These are phyloP conservation scores for Alces alces DNA, from an alignment of 2,113 vertebrate genomes.

Conservation along the genomic window DNA sequence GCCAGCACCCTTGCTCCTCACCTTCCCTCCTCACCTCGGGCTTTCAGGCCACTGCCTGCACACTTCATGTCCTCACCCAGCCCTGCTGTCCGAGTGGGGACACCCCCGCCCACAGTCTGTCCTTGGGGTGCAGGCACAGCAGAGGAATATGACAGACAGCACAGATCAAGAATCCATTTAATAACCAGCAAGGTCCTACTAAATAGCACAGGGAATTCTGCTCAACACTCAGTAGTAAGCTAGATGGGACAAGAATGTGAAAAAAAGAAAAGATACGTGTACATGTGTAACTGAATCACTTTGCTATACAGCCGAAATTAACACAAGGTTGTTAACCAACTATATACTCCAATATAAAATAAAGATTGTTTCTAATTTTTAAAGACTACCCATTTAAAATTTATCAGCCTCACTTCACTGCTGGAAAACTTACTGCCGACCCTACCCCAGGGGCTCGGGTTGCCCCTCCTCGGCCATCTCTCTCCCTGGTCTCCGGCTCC, in stretches of 20 bases:
- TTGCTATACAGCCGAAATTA: not conserved
- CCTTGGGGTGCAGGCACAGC: not conserved
- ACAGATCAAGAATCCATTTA: not conserved
- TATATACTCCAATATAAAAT: not conserved
- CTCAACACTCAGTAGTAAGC: not conserved
- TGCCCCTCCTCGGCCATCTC: not conserved
- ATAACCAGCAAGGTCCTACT: not conserved
- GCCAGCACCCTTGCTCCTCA: accelerated
- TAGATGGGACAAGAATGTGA: not conserved
- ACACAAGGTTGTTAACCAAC: not conserved
- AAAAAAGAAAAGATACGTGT: not conserved
- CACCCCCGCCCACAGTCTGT: accelerated
- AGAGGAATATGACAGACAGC: not conserved
- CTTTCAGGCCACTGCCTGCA: not conserved
- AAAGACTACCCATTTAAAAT: not conserved
- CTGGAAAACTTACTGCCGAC: not conserved
- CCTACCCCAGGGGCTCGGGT: not conserved
- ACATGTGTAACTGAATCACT: not conserved
- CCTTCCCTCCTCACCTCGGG: too few species aligned
- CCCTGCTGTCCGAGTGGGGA: not conserved
- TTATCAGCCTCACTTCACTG: not conserved
- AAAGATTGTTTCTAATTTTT: not conserved
- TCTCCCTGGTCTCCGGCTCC: not conserved
- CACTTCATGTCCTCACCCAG: not conserved
- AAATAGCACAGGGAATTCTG: not conserved